phyloP scores from a whole-genome alignment of 2,888 invertebrate species.

The Brachycybe producta region DNA sequence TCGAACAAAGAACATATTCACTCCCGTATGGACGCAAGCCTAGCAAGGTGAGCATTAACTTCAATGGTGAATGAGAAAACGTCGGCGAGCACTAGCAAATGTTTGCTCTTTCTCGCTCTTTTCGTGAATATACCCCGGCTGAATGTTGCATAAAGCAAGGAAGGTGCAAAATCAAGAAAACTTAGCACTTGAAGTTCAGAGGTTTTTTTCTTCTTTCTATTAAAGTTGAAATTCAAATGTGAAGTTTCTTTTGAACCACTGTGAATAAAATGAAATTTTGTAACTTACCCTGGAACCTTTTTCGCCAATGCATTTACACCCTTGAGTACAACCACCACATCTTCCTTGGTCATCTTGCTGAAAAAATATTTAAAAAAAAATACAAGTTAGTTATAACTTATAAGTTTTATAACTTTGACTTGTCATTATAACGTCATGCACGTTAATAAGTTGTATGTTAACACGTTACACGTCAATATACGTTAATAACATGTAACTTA shows the following conservation, averaged over 20 bases:
- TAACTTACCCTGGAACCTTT: conserved; percentile 35
- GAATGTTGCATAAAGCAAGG: no score
- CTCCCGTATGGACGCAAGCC: no score
- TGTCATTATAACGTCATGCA: background rate
- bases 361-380: conserved; percentile 14
- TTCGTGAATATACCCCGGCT: no score
- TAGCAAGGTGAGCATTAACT: no score
- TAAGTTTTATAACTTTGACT: background rate
- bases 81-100: background rate
- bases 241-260: background rate
- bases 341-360: conserved; percentile 22
- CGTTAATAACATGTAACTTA: no score
- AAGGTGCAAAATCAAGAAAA: no score
- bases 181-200: no score
- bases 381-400: background rate
- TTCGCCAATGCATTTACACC: conserved; percentile 34
- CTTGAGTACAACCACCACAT: conserved; percentile 22
- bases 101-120: background rate
- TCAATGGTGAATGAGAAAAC: background rate
- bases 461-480: no score
- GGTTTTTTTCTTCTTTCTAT: background rate
- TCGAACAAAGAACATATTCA: no score
- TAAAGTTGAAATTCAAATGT: background rate
- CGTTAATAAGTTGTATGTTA: background rate
- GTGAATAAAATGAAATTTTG: background rate